Evolutionary conservation across 1,140 invertebrate species (phyloP), one percentile per base, ranked within the genome.

Genomic region (Eueides isabella): DNA sequence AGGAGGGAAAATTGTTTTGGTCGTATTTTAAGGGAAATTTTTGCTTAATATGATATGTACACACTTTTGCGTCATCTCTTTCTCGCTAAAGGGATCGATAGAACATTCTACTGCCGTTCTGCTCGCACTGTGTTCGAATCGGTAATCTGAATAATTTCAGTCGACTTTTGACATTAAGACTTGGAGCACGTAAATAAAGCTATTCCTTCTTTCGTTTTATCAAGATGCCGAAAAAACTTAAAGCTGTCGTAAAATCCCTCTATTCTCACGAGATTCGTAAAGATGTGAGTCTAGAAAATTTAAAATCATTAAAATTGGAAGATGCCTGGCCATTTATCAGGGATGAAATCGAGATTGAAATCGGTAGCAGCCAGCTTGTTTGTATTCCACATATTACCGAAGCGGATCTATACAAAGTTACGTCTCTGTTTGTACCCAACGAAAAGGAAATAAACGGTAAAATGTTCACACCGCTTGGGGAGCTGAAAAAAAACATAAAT

Each of bases 281-380:
- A 82, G 92, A 94, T 84, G 92, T 93, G 14, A 90, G 90, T 72
- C 80, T 94, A 64, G 86, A 87, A 16, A 85, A 85, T 61, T 81
- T 94, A 44, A 88, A 92, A 73, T 93, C 92, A 12, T 77, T 94
- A 6, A 93, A 92, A 75, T 80, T 94, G 16, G 92, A 93, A 77
- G 91, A 93, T 69, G 92, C 93, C 7, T 94, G 93, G 93, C 93
- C 93, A 16, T 94, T 93, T 80, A 94, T 94, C 33, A 88, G 92
- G 76, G 91, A 92, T 44, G 93, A 94, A 88, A 93, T 94, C 48
- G 93, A 93, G 75, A 90, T 83, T 55, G 93, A 94, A 85, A 93
- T 93, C 71, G 93, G 92, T 19, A 93, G 86, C 70, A 91, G 85
- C 67, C 85, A 93, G 76, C 83, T 93, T 23, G 87, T 93, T 62